Conservation (phyloP, 2,888 invertebrate species). For the Dioctria rufipes region DNA sequence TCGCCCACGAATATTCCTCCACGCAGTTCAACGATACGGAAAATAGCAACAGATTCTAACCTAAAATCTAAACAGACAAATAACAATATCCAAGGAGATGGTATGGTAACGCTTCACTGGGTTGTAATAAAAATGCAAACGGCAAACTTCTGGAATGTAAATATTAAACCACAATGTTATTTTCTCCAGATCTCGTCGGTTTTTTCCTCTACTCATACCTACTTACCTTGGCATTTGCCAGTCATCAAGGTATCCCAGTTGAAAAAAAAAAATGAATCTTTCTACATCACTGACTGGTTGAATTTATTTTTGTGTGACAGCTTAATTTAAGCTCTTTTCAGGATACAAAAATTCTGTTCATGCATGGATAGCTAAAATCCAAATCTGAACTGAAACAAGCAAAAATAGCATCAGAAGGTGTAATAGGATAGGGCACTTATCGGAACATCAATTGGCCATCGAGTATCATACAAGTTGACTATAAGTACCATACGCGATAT, state of each 20-base stretch:
- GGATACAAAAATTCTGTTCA: slow-evolving; percentile 24
- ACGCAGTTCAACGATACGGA: too few species aligned
- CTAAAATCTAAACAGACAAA: slow-evolving; percentile 11
- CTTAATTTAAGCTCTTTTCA: slow-evolving; percentile 38
- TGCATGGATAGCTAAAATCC: slow-evolving; percentile 18
- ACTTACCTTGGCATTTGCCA: neutral
- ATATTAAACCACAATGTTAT: neutral
- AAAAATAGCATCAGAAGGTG: too few species aligned
- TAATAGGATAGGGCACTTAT: too few species aligned
- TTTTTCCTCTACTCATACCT: neutral
- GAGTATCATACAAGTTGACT: slow-evolving; percentile 16
- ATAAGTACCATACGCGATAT: slow-evolving; percentile 15
- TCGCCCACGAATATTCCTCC: too few species aligned
- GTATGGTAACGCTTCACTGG: neutral
- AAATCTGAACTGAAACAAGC: neutral
- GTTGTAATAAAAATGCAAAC: slow-evolving; percentile 14
- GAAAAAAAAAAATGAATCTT: neutral
- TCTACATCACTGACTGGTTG: slow-evolving; percentile 8
- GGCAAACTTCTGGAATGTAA: neutral
- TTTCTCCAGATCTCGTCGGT: slow-evolving; percentile 6
- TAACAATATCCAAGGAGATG: neutral
- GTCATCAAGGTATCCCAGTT: neutral
- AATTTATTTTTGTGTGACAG: slow-evolving; percentile 36
- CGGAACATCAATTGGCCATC: neutral
- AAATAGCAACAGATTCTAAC: too few species aligned